Base-by-base conservation (phyloP, 1,140 invertebrate species). In the Dendroctonus valens region DNA sequence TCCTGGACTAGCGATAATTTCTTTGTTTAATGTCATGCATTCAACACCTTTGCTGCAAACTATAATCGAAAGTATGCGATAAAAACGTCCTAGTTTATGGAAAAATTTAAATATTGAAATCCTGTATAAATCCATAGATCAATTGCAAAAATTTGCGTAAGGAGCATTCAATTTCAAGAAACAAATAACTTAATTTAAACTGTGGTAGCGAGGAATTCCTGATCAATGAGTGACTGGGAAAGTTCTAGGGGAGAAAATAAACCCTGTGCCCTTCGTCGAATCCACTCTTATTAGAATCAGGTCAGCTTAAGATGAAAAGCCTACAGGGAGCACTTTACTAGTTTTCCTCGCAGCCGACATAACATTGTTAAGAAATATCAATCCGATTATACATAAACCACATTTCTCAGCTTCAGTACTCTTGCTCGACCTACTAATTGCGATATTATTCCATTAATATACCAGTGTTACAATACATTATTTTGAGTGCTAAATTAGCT, bases 131-230 rank as follows among this genome's bases (percentile, higher is more conserved):
- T 26, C 1, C 1, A 26, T 26, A 26, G 26, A 26, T 26, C 1
- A 26, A 26, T 26, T 26, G n/a, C 3, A 26, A 26, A 26, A 26
- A 26, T 26, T 26, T 26, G 3, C 42, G n/a, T 46, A 46, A 12
- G n/a, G 42, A 49, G 44, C 38, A 63, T 63, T 63, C 12, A 44
- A 9, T 63, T 48, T 54, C 39, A 49, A 15, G 8, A 50, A 65
- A 41, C 42, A 65, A 65, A 58, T 57, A 65, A 65, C 42, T 65
- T 65, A 65, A 65, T 65, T 65, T 65, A 65, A 65, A 65, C 39
- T 58, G 53, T 65, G 53, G 62, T 50, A 8, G 41, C 7, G 26
- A 2, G 8, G 51, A 65, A 50, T 57, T 46, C 53, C 58, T 65
- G 62, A 65, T 65, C 62, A 65, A 65, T 65, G 52, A 52, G 41